phyloP scores from a whole-genome alignment of 2,113 vertebrate genomes.

The Falcunculus frontatus region DNA sequence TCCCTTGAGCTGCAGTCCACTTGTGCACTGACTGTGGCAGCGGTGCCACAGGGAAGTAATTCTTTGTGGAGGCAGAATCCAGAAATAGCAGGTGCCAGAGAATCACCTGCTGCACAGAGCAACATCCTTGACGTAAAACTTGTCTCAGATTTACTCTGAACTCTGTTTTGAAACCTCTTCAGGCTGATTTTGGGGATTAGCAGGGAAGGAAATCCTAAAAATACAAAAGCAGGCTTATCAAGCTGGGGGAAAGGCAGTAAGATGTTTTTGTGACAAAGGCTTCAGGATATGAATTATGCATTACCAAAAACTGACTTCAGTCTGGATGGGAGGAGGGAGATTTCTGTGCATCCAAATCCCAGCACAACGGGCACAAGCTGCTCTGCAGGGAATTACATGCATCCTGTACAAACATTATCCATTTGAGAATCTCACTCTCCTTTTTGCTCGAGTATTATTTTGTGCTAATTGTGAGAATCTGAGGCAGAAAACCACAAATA shows the following conservation, averaged over 20 bases:
- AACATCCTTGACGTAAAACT: not conserved
- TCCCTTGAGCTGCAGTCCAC: not conserved
- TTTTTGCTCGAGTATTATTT: not conserved
- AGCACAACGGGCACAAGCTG: not conserved
- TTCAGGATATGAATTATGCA: constrained; percentile 41
- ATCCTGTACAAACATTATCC: not conserved
- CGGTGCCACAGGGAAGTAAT: accelerated
- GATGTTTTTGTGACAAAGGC: constrained; percentile 31
- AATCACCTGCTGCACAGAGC: not conserved
- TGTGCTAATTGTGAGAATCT: not conserved
- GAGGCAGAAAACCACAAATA: not conserved
- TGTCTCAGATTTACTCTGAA: not conserved
- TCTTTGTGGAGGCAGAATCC: not conserved
- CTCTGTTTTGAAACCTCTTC: constrained; percentile 13
- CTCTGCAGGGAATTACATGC: not conserved
- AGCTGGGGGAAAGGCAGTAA: not conserved
- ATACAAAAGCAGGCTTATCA: not conserved
- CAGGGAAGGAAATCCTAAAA: constrained; percentile 27
- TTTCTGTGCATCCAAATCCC: not conserved
- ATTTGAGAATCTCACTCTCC: not conserved
- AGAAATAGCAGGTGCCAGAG: not conserved
- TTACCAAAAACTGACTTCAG: not conserved
- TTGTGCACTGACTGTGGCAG: not conserved
- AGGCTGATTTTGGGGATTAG: not conserved
- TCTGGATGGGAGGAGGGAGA: not conserved